These are phyloP conservation scores for Cotesia congregata DNA, from an alignment of 2,888 invertebrate species.

Conservation along the genomic window DNA sequence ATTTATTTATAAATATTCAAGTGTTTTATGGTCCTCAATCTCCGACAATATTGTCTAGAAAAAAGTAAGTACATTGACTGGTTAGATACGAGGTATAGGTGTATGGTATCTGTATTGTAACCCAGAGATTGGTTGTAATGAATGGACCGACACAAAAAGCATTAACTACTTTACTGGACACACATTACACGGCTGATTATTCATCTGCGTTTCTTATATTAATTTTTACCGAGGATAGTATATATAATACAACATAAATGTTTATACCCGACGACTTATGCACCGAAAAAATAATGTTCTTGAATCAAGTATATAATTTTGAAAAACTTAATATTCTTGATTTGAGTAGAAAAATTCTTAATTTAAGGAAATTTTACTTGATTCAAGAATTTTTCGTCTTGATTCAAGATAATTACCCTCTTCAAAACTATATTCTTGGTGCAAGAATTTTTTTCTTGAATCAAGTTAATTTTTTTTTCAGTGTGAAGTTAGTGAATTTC, in stretches of 20 bases:
- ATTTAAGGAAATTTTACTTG: too few species aligned
- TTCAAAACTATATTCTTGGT: too few species aligned
- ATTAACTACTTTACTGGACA: not conserved
- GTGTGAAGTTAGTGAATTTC: not conserved
- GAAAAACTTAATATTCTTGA: too few species aligned
- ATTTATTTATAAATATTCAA: not conserved
- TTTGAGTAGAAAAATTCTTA: too few species aligned
- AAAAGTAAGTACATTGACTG: not conserved
- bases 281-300: too few species aligned
- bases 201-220: not conserved
- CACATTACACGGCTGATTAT: not conserved
- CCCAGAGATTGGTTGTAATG: not conserved
- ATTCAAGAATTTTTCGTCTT: too few species aligned
- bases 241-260: not conserved
- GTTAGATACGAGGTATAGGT: too few species aligned
- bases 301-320: too few species aligned
- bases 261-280: not conserved
- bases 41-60: not conserved
- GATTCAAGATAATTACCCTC: too few species aligned
- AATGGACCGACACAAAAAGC: not conserved
- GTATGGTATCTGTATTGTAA: not conserved
- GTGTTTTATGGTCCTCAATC: conserved; percentile 1
- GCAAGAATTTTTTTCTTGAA: too few species aligned
- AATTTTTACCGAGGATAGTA: not conserved
- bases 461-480: too few species aligned